phyloP scores from a whole-genome alignment of 2,797 vertebrate species.

The Staurois parvus region DNA sequence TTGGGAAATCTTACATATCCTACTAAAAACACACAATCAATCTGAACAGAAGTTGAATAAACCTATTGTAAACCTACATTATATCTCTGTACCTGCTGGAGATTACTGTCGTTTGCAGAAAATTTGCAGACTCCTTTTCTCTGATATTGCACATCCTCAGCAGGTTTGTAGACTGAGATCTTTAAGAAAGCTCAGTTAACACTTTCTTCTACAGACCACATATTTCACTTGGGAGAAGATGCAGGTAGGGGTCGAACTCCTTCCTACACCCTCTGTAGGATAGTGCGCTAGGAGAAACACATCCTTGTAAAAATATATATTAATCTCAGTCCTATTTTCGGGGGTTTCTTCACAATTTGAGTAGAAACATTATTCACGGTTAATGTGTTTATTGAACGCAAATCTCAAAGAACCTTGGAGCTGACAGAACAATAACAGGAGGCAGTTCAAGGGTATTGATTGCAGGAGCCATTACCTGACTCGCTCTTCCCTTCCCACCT shows the following conservation, averaged over 20 bases:
- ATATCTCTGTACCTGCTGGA: slow-evolving; percentile 26
- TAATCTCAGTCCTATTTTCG: slow-evolving; percentile 49
- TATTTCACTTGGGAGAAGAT: not conserved
- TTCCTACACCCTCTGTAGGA: not conserved
- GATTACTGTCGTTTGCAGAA: slow-evolving; percentile 31
- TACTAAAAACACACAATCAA: slow-evolving; percentile 46
- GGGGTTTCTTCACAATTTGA: slow-evolving; percentile 48
- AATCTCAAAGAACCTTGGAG: slow-evolving; percentile 53
- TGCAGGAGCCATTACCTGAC: slow-evolving; percentile 54
- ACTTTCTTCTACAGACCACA: not conserved
- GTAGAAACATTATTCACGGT: slow-evolving; percentile 55
- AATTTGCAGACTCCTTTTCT: not conserved
- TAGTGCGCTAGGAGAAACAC: not conserved
- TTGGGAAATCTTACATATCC: slow-evolving; percentile 33
- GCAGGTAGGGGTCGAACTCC: not conserved
- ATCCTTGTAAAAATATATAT: slow-evolving; percentile 36
- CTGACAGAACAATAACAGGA: slow-evolving; percentile 60
- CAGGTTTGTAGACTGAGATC: slow-evolving; percentile 14
- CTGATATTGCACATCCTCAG: slow-evolving; percentile 2
- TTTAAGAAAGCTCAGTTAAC: slow-evolving; percentile 2
- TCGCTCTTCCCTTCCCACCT: slow-evolving; percentile 4
- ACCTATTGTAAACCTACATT: slow-evolving; percentile 43
- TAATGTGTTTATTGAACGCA: slow-evolving; percentile 62
- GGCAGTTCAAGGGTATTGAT: slow-evolving; percentile 61
- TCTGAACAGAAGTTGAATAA: slow-evolving; percentile 36